Evolutionary conservation across 1,140 invertebrate genomes (phyloP).

Genomic region (Rhagoletis pomonella): DNA sequence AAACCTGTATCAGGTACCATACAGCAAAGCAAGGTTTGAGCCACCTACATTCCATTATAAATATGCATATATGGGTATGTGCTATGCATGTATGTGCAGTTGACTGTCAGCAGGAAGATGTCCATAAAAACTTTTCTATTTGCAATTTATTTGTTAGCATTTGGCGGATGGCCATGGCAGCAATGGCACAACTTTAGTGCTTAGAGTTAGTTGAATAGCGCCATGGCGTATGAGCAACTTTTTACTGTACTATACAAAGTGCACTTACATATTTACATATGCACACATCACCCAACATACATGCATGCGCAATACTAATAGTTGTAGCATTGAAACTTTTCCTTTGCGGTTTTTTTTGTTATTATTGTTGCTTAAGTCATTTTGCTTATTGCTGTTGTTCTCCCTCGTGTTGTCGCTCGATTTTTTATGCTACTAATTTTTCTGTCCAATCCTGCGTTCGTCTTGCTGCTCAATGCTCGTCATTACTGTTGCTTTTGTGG

Average conservation of each 20-base stretch:
- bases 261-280: not conserved
- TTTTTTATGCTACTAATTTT: not conserved
- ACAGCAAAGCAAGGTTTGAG: not conserved
- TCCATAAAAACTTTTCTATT: not conserved
- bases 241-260: not conserved
- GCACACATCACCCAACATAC: not conserved
- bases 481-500: not conserved
- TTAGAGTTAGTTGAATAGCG: not conserved
- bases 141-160: conserved; percentile 16
- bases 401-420: not conserved
- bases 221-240: conserved; percentile 35
- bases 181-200: not conserved
- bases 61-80: not conserved
- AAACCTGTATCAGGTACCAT: too few species aligned
- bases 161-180: not conserved
- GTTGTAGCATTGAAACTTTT: not conserved
- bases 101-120: not conserved
- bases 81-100: not conserved
- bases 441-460: not conserved
- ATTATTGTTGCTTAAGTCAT: not conserved
- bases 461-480: not conserved
- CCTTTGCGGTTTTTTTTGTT: conserved; percentile 1
- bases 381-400: not conserved
- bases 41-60: not conserved
- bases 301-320: too few species aligned